These are phyloP conservation scores for Heliconius hewitsoni DNA, from an alignment of 1,140 invertebrate genomes.

Conservation along the genomic window DNA sequence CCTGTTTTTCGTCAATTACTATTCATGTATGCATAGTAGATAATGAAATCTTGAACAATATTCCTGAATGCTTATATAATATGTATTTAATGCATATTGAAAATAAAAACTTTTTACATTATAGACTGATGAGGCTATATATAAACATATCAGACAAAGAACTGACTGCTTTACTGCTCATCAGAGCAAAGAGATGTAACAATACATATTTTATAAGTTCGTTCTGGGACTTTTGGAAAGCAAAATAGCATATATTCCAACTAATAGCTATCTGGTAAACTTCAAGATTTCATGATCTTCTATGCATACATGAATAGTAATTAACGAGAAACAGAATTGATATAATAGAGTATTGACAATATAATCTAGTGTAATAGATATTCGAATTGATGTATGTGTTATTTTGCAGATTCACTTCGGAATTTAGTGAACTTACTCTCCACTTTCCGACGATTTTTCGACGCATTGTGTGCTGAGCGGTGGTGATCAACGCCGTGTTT, in stretches of 20 bases:
- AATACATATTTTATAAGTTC: background rate
- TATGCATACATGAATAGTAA: background rate
- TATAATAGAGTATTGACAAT: too few relatives aligned
- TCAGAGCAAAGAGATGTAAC: background rate
- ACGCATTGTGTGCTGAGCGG: too few relatives aligned
- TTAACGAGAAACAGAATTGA: background rate
- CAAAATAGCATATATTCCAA: background rate
- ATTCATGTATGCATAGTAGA: background rate
- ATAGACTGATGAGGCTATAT: background rate
- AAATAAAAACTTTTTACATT: background rate
- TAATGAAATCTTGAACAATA: background rate
- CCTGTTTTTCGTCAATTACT: background rate
- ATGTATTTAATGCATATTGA: background rate
- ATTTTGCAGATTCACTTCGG: too few relatives aligned
- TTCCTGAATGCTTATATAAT: too few relatives aligned
- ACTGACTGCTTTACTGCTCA: background rate
- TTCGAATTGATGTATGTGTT: too few relatives aligned
- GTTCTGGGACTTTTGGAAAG: background rate
- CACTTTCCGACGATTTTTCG: too few relatives aligned
- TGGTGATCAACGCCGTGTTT: too few relatives aligned
- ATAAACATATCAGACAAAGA: background rate
- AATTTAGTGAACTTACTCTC: too few relatives aligned
- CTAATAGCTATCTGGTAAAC: too few relatives aligned
- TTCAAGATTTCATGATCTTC: background rate
- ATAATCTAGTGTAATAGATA: too few relatives aligned